Conservation (phyloP, 2,113 vertebrate genomes). For the Murina feae region DNA sequence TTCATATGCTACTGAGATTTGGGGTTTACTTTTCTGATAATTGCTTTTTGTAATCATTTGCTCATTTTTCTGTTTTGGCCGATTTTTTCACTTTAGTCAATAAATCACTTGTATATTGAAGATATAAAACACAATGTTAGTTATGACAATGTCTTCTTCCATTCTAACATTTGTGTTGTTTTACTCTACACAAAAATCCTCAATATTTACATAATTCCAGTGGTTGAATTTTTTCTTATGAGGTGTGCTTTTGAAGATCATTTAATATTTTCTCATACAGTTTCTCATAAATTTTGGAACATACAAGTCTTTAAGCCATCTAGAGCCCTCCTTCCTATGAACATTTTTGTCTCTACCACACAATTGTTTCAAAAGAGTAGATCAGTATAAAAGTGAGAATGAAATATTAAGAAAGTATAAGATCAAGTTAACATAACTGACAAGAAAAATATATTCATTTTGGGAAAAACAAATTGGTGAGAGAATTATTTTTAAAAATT, state of each 20-base stretch:
- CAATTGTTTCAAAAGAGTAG: neutral
- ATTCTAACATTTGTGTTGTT: neutral
- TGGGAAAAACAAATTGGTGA: conserved; percentile 29
- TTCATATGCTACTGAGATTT: neutral
- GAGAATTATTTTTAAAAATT: conserved; percentile 54
- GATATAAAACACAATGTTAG: neutral
- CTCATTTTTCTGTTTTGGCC: neutral
- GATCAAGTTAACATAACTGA: neutral
- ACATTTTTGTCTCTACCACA: neutral
- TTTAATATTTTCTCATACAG: neutral
- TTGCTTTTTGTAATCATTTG: neutral
- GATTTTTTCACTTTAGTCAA: neutral
- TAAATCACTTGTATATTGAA: neutral
- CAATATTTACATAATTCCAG: neutral
- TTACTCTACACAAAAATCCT: neutral
- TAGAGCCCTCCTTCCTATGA: neutral
- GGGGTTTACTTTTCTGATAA: neutral
- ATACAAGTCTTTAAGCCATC: neutral
- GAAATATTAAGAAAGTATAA: neutral
- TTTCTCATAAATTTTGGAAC: neutral
- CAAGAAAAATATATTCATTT: neutral
- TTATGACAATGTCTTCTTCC: neutral
- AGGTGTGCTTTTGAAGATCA: neutral
- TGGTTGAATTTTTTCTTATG: neutral
- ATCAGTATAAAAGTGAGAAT: neutral